Conservation (phyloP, 1,140 invertebrate genomes). For the Bradynema listronoti region DNA sequence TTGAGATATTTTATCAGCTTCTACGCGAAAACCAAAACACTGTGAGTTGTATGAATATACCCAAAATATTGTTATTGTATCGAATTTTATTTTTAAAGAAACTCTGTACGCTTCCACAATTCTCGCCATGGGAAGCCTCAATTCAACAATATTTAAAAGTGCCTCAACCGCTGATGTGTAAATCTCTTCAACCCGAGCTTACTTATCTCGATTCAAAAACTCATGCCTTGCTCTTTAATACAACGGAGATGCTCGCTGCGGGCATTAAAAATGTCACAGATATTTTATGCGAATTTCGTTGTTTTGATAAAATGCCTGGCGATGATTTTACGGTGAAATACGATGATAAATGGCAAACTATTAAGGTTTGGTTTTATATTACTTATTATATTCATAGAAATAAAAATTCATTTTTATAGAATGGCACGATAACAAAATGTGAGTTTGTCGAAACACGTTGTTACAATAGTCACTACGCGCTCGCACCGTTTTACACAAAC, state of each 20-base stretch:
- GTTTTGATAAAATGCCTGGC: constrained; percentile 30
- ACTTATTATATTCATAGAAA: no score
- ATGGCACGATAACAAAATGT: constrained; percentile 20
- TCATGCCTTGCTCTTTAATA: constrained; percentile 12
- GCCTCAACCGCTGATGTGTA: constrained; percentile 21
- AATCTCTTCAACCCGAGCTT: constrained; percentile 24
- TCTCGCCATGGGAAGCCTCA: constrained; percentile 40
- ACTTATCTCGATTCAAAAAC: constrained; percentile 24
- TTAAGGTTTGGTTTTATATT: neutral
- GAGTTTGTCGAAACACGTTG: constrained; percentile 48
- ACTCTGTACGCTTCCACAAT: constrained; percentile 34
- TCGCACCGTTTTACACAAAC: constrained; percentile 31
- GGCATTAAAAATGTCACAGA: constrained; percentile 8
- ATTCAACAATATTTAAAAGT: constrained; percentile 29
- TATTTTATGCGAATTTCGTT: constrained; percentile 41
- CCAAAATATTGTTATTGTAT: neutral
- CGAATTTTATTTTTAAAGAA: constrained; percentile 14
- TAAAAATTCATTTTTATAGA: constrained; percentile 26
- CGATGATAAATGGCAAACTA: neutral
- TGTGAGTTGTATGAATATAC: no score
- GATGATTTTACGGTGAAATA: constrained; percentile 38
- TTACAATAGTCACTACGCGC: constrained; percentile 3
- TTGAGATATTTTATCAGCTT: no score
- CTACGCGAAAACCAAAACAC: no score
- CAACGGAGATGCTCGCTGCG: constrained; percentile 17